Evolutionary conservation across 2,113 vertebrate genomes (phyloP), one percentile per base, ranked within the genome.

Genomic region (Mormyrus iriodes): DNA sequence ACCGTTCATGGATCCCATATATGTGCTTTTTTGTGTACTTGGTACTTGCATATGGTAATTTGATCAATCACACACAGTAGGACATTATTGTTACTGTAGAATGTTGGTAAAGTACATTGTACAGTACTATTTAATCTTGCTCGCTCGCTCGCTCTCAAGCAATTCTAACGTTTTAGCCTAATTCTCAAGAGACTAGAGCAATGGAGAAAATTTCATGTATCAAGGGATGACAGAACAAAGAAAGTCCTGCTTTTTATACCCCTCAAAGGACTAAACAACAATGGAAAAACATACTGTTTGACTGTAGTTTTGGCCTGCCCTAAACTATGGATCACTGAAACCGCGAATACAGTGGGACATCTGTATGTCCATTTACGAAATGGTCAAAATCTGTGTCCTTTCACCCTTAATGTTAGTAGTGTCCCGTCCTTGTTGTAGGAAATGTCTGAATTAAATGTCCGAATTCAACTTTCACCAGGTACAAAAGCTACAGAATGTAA

Each of bases 401-500:
- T 79, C 35, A 8, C 2, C 73, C 35, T 19, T 42, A 3, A 39
- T 2, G 35, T 5, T 42, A 15, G 39, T 15, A 17, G 35, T 17
- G 2, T 76, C 73, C 69, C 31, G 31, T 35, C 27, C 73, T 42
- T 19, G 3, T 39, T 76, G 3, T 31, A 39, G 31, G 31, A 76
- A 76, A 15, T 48, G 42, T 21, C 79, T 46, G 39, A 44, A 83
- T 83, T 46, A 39, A 0, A 27, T 15, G 27, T 55, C 27, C 13
- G 76, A 31, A 12, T 21, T 82, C 19, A 48, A 44, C 44, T 27
- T 51, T 88, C 90, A 87, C 49, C 93, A 99, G 98, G 97, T 98
- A 13, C 98, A 98, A 92, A 99, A 99, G 93, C 94, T 99, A 88
- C 98, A 99, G 92, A 98, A 94, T 88, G 96, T 99, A 90, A 97